Conservation (phyloP, 92 coral and sea anemone species). For the Paramuricea clavata region DNA sequence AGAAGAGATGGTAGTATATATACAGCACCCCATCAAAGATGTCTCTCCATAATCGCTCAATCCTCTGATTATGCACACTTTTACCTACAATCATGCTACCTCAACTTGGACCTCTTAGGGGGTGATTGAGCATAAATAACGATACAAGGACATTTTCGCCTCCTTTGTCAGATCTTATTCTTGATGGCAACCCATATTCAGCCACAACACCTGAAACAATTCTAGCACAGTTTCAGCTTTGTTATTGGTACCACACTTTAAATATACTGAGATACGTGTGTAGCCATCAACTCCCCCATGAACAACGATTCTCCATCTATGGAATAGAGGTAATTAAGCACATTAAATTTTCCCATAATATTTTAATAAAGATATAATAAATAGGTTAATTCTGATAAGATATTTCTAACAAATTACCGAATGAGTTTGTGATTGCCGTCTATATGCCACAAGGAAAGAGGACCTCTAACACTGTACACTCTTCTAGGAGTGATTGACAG, state of each 20-base stretch:
- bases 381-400: not conserved
- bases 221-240: conserved; percentile 24
- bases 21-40: conserved; percentile 50
- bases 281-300: conserved; percentile 42
- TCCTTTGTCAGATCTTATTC: conserved; percentile 35
- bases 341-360: not conserved
- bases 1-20: conserved; percentile 42
- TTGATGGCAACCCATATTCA: too few species aligned
- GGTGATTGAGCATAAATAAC: conserved; percentile 32
- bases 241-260: conserved; percentile 27
- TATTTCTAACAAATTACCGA: conserved; percentile 46
- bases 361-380: not conserved
- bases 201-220: conserved; percentile 27
- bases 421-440: conserved; percentile 81
- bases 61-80: too few species aligned
- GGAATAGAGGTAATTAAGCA: not conserved
- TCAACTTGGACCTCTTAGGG: conserved; percentile 18
- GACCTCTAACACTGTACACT: conserved; percentile 72
- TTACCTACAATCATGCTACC: conserved; percentile 44
- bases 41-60: conserved; percentile 55
- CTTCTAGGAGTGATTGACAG: conserved; percentile 68
- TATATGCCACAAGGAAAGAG: conserved; percentile 75
- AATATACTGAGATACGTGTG: conserved; percentile 28
- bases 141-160: conserved; percentile 43
- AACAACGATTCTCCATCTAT: conserved; percentile 35